Conservation (phyloP, 1,140 invertebrate species). For the Drosophila bipectinata region DNA sequence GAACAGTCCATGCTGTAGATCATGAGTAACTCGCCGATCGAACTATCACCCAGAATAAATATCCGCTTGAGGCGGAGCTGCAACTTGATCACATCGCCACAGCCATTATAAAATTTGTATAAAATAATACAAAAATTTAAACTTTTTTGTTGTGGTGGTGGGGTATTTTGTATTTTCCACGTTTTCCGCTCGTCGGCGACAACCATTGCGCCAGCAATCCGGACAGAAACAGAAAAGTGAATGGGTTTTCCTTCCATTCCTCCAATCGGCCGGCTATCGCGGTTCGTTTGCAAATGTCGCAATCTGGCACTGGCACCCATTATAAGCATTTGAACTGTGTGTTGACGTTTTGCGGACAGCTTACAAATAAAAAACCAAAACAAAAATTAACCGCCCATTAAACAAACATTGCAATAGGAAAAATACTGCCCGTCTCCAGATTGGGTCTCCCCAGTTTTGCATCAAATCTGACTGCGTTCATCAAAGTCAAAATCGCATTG, state of each 20-base stretch:
- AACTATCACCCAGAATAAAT: conserved; percentile 30
- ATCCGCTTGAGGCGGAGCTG: conserved; percentile 33
- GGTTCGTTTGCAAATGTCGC: conserved; percentile 73
- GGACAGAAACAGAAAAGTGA: conserved; percentile 72
- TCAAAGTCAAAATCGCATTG: conserved; percentile 60
- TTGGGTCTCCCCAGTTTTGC: neutral
- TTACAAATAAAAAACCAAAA: conserved; percentile 10
- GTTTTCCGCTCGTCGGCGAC: conserved; percentile 58
- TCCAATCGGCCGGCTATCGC: conserved; percentile 50
- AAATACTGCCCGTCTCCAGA: neutral
- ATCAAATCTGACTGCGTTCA: conserved; percentile 67
- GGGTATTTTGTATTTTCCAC: conserved; percentile 53
- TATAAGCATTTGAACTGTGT: conserved; percentile 44
- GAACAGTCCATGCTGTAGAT: conserved; percentile 11
- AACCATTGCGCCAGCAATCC: conserved; percentile 41
- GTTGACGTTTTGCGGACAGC: conserved; percentile 40
- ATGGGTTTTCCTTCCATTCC: conserved; percentile 58
- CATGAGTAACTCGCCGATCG: conserved; percentile 15
- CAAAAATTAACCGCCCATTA: conserved; percentile 56
- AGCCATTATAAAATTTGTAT: conserved; percentile 45
- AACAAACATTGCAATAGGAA: conserved; percentile 48
- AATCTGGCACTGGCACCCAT: conserved; percentile 63
- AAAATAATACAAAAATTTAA: conserved; percentile 47
- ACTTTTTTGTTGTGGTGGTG: conserved; percentile 50
- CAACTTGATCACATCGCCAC: conserved; percentile 14